phyloP scores from a whole-genome alignment of 1,140 invertebrate species.

The Pseudachorutes palmiensis region DNA sequence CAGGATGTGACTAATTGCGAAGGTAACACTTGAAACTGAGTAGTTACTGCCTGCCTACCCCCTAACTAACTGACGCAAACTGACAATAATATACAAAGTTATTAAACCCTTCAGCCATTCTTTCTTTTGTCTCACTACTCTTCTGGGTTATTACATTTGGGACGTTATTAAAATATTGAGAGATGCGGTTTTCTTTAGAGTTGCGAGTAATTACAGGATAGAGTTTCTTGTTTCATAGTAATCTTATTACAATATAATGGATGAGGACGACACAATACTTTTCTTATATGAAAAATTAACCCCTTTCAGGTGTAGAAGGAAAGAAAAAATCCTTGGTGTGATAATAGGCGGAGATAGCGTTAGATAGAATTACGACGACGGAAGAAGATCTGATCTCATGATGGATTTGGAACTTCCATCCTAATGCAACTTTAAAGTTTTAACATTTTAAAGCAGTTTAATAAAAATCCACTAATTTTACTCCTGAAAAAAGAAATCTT shows the following conservation, averaged over 20 bases:
- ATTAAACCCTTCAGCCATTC: not conserved
- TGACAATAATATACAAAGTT: not conserved
- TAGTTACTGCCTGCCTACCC: not conserved
- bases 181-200: conserved; percentile 17
- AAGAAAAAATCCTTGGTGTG: not conserved
- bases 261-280: not conserved
- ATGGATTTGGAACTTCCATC: too few relatives aligned
- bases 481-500: too few relatives aligned
- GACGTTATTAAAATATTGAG: not conserved
- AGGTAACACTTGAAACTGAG: not conserved
- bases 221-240: conserved; percentile 13
- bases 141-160: not conserved
- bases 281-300: not conserved
- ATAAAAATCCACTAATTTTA: too few relatives aligned
- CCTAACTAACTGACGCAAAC: not conserved
- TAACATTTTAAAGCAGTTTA: too few relatives aligned
- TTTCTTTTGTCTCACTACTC: not conserved
- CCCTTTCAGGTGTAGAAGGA: too few relatives aligned
- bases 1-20: conserved; percentile 23
- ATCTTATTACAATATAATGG: not conserved
- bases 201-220: conserved; percentile 21
- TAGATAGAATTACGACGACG: too few relatives aligned
- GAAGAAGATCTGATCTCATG: too few relatives aligned
- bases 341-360: too few relatives aligned
- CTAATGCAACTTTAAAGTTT: too few relatives aligned